Conservation (phyloP, 53 echinoderm and acorn worm species). For the Paelopatides confundens region DNA sequence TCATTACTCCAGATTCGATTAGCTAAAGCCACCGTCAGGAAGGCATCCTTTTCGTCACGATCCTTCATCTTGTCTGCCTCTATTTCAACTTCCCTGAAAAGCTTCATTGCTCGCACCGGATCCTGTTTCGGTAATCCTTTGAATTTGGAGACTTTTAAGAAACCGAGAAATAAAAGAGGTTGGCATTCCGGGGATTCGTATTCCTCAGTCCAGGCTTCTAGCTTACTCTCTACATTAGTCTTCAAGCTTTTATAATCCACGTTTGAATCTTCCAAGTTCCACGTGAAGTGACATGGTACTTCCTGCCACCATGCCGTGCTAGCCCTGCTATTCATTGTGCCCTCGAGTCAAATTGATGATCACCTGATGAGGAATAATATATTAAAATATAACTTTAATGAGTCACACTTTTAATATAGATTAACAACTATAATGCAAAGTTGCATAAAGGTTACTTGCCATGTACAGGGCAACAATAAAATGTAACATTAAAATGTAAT, state of each 20-base stretch:
- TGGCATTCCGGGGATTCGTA: background rate
- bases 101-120: background rate
- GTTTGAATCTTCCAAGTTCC: background rate
- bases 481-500: no score
- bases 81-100: background rate
- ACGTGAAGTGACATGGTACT: no score
- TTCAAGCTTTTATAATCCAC: background rate
- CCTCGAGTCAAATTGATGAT: no score
- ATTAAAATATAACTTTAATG: no score
- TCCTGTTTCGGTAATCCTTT: background rate
- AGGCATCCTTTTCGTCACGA: no score
- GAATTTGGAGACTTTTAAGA: slow-evolving; percentile 7
- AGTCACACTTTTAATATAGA: no score
- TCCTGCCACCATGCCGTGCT: background rate
- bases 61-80: background rate
- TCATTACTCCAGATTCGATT: background rate
- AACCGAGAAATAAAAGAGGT: background rate
- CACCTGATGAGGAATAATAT: no score
- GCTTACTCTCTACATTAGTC: background rate
- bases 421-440: no score
- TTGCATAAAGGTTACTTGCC: no score
- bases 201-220: background rate
- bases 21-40: background rate
- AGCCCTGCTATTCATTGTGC: no score
- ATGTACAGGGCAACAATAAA: no score